A percentile compares a stretch with the other conserved stretches of the same genome.
These are phyloP conservation scores for Mesitornis unicolor DNA, from an alignment of 2,113 vertebrate species.

Conservation along the genomic window DNA sequence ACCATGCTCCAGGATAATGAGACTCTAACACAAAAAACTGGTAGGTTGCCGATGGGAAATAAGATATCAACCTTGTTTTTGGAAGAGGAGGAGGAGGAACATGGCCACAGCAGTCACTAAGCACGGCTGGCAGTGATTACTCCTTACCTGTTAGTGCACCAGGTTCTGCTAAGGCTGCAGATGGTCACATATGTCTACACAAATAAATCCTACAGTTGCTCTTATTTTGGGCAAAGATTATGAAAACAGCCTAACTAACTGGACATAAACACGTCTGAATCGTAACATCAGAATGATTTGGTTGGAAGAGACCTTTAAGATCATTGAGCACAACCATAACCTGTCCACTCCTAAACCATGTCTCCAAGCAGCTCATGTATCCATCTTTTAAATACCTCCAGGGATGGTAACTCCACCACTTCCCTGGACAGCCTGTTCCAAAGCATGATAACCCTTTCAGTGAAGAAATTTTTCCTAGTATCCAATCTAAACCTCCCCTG, in stretches of 20 bases:
- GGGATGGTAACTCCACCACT: no score
- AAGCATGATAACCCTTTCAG: no score
- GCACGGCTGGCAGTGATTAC: not conserved
- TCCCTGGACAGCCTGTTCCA: no score
- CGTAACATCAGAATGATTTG: no score
- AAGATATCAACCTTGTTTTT: not conserved
- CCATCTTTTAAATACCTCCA: no score
- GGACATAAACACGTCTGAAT: not conserved
- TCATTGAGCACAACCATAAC: no score
- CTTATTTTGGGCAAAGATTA: not conserved
- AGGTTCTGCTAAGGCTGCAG: not conserved
- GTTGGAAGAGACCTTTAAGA: no score
- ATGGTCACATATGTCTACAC: not conserved
- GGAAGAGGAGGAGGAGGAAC: not conserved
- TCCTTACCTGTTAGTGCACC: not conserved
- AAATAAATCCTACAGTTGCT: not conserved
- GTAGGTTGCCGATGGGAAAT: not conserved
- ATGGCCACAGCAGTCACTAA: not conserved
- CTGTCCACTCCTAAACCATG: no score
- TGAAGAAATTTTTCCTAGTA: no score
- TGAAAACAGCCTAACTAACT: not conserved
- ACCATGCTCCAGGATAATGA: not conserved
- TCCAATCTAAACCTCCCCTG: no score
- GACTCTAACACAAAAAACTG: not conserved
- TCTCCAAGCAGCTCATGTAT: no score